Conservation (phyloP, 2,113 vertebrate species). For the Phrynosoma blainvillii region DNA sequence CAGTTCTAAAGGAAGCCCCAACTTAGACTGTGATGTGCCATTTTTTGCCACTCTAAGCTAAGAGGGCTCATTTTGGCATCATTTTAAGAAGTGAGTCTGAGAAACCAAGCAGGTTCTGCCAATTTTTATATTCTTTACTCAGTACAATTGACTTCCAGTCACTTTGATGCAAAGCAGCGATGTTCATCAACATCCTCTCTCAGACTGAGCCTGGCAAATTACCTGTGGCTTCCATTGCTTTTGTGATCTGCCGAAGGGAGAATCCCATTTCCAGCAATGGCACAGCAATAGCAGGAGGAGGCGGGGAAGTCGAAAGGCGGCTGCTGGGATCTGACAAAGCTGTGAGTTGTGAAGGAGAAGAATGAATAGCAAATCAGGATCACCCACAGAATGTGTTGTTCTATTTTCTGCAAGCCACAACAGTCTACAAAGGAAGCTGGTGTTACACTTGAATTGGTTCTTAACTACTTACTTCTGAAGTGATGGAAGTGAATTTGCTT, state of each 20-base stretch:
- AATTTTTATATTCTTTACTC: not conserved
- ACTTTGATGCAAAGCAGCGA: not conserved
- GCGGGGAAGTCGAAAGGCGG: constrained; percentile 94
- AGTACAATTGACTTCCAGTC: too few species aligned
- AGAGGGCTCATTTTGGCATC: too few species aligned
- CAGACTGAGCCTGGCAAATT: constrained; percentile 17
- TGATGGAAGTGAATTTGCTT: not conserved
- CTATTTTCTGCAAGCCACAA: not conserved
- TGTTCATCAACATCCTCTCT: not conserved
- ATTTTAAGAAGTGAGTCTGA: not conserved
- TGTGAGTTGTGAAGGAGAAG: constrained; percentile 62
- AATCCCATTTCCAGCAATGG: constrained; percentile 97
- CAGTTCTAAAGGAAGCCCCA: too few species aligned
- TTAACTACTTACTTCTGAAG: not conserved
- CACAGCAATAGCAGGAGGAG: constrained; percentile 95
- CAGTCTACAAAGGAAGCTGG: not conserved
- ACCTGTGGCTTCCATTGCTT: constrained; percentile 98
- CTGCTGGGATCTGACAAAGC: constrained; percentile 97
- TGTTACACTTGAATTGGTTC: not conserved
- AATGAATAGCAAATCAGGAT: rapidly evolving
- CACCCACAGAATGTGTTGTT: too few species aligned
- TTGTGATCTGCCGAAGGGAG: constrained; percentile 94
- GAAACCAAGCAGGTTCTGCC: not conserved
- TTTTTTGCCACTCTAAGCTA: too few species aligned
- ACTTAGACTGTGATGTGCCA: too few species aligned